Base-by-base conservation (phyloP, 2,888 invertebrate species). In the Drosophila gaucha region DNA sequence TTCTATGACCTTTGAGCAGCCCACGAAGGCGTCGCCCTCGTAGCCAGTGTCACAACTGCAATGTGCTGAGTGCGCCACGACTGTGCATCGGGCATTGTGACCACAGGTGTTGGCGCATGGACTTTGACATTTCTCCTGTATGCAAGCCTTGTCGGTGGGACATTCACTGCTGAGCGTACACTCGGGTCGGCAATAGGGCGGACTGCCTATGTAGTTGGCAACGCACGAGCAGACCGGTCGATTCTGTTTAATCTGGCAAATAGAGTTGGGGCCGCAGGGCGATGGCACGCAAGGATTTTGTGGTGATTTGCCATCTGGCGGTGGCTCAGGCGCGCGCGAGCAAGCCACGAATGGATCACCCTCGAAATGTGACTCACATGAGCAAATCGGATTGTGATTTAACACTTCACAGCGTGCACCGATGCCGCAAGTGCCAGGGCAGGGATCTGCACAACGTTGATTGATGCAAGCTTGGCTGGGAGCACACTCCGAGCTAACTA, bases 321-420 rank as follows among this genome's bases (percentile, higher is more conserved):
- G 64, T 51, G 78, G 78, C 6, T 86, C 76, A 9, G 92, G 89
- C 89, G 88, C 76, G 50, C 84, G 78, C 26, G 90, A 75, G 85
- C 96, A 96, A 43, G 93, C 94, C 10, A 94, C 93, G 87, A 96
- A 97, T 43, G 97, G 97, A 94, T 97, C 96, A 10, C 97, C 97
- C 62, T 95, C 94, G 89, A 94, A 94, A 31, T 94, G 95, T 18
- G 93, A 91, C 30, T 95, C 94, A 90, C 97, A 97, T 72, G 94
- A 95, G 88, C 97, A 97, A 75, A 97, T 95, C 3, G 97, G 97
- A 90, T 96, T 96, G 89, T 97, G 97, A 89, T 96, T 96, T 24
- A 96, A 94, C 1, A 96, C 96, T 47, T 94, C 93, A 89, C 97
- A 97, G 36, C 94, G 92, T 0, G 97, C 96, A 60, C 94, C 94